Evolutionary conservation across 2,888 invertebrate genomes (phyloP), one percentile per base, ranked within the genome.

Genomic region (Stomorhina lunata): DNA sequence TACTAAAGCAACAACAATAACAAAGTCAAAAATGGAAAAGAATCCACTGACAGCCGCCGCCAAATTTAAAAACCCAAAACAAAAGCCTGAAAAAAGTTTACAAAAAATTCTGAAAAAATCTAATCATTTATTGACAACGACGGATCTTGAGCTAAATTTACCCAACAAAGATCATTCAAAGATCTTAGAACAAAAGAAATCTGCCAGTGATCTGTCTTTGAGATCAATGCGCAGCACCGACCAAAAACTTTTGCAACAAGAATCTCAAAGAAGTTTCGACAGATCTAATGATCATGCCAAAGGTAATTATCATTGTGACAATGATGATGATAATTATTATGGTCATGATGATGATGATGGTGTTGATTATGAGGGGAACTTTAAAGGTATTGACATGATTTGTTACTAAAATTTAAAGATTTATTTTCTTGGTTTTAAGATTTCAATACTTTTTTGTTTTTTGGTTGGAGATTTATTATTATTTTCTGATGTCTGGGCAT

Each of bases 381-480:
- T 37, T 40, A 12, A 79, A 82, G 82, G 82, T 82, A 82, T 75
- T 61, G 37, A 53, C 2, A 34, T 37, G 17, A 22, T 63, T 9
- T 48, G 3, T 29, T 71, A n/a, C 40, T 71, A 20, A 22, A 63
- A 17, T 45, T 69, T 78, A 5, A 25, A 29, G 25, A 34, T 63
- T 71, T 45, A 4, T 32, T 43, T 27, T 55, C 22, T 3, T 37
- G n/a, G 48, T 12, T 9, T 20, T 55, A n/a, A 12, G n/a, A 6
- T 25, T 29, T 32, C 5, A 37, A 17, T 50, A 45, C 32, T 34
- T 15, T 22, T 53, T 37, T 17, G n/a, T n/a, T n/a, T n/a, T n/a
- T 15, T 50, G 15, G 43, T 65, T 75, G 40, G 32, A 63, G 63
- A 25, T 63, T 55, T 43, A 7, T 25, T 20, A 22, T 0, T n/a